Base-by-base conservation (phyloP, 2,797 vertebrate genomes). In the Spondyliosoma cantharus region DNA sequence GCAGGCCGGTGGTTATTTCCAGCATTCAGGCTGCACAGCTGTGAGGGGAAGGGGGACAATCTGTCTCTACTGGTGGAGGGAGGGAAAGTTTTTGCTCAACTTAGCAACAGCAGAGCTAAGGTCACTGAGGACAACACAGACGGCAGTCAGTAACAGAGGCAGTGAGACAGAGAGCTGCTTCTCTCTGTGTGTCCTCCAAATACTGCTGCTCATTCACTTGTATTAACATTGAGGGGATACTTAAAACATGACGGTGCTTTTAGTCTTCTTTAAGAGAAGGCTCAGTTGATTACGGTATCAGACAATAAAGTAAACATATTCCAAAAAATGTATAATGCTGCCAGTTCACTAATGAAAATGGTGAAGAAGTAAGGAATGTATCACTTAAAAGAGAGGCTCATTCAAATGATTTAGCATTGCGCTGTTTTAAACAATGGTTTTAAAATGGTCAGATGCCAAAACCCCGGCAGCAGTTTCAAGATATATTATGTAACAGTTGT, bases 1-100 rank as follows among this genome's bases (percentile, higher is more conserved):
- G 77, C 87, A 80, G 86, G 90, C 83, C 25, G 42, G 65, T 80
- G 87, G 92, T 92, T 95, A 95, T 95, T 95, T 95, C 89, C 91
- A 46, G 45, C 45, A 46, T 46, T 46, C 45, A 46, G 45, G 45
- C 45, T 15, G 17, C 15, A 20, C 45, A 94, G 93, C 92, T 93
- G 93, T 90, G 89, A 89, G 86, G 87, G 91, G 86, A 81, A 46
- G 45, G 45, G 88, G 80, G 80, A 82, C 78, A 83, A 82, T 74
- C 88, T 89, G 90, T 90, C 87, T 90, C 89, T 86, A 66, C 85
- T 89, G 85, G 83, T 67, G 79, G 87, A 89, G 73, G 89, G 81
- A 87, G 82, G 83, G 80, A 87, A 88, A 88, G 85, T 91, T 88
- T 32, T 87, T 84, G 83, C 86, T 86, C 79, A 89, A 91, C 86